Percentiles rank a stretch among this genome's conserved stretches.
Evolutionary conservation across 2,113 vertebrate species (phyloP).

Genomic region (Campylomormyrus numenius): DNA sequence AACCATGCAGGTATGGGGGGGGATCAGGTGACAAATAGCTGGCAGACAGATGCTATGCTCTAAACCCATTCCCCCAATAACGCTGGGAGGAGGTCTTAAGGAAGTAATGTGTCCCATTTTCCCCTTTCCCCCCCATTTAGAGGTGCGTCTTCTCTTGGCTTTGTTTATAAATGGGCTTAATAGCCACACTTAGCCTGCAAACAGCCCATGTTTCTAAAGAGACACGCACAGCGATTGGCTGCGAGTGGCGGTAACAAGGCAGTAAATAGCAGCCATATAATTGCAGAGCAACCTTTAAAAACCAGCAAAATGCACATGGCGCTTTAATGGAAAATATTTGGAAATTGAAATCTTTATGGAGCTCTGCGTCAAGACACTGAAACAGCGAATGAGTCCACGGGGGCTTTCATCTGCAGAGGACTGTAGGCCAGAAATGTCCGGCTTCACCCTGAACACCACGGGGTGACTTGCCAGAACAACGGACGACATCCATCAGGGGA

Average conservation of each 20-base stretch:
- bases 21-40: background rate
- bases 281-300: conserved; percentile 50
- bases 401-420: background rate
- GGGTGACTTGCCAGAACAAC: background rate
- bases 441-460: background rate
- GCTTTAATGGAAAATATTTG: conserved; percentile 36
- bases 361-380: conserved; percentile 27
- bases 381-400: background rate
- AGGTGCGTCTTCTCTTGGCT: conserved; percentile 28
- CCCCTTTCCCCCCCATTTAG: conserved; percentile 33
- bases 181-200: conserved; percentile 55
- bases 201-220: conserved; percentile 53
- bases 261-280: conserved; percentile 50
- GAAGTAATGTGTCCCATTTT: conserved; percentile 18
- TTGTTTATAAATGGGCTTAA: conserved; percentile 54
- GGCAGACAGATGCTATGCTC: background rate
- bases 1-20: background rate
- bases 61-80: background rate
- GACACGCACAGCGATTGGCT: conserved; percentile 53
- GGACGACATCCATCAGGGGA: background rate
- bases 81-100: background rate
- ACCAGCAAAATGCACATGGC: conserved; percentile 36
- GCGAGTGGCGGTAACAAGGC: conserved; percentile 44
- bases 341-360: conserved; percentile 25
- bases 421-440: background rate